These are phyloP conservation scores for Melieria omissa DNA, from an alignment of 2,888 invertebrate genomes.

Conservation along the genomic window DNA sequence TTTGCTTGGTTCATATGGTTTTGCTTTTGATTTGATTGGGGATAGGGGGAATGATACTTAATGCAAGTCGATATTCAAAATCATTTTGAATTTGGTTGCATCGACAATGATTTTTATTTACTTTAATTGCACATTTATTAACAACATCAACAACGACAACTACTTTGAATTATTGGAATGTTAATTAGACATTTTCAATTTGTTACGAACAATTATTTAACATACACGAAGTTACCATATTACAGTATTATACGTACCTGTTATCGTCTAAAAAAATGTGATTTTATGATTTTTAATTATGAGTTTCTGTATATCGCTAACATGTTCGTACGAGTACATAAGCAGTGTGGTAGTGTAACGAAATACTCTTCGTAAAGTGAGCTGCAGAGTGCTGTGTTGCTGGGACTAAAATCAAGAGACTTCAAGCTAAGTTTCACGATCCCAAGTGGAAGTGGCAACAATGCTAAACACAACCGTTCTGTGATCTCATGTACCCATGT, in stretches of 20 bases:
- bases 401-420: too few species aligned
- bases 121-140: conserved; percentile 64
- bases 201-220: conserved; percentile 37
- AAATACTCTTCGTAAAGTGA: too few species aligned
- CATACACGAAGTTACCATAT: conserved; percentile 31
- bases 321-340: too few species aligned
- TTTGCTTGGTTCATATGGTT: conserved; percentile 25
- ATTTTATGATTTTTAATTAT: too few species aligned
- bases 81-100: conserved; percentile 24
- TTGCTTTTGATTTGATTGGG: conserved; percentile 16
- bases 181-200: conserved; percentile 35
- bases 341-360: too few species aligned
- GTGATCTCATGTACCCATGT: too few species aligned
- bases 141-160: conserved; percentile 66
- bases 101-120: conserved; percentile 41
- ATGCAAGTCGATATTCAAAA: conserved; percentile 17
- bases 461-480: too few species aligned
- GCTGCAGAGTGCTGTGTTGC: too few species aligned
- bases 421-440: too few species aligned
- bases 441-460: too few species aligned
- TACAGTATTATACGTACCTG: conserved; percentile 45
- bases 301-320: too few species aligned
- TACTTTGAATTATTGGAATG: conserved; percentile 53
- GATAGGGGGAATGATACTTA: conserved; percentile 8
- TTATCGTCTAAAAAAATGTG: too few species aligned